Evolutionary conservation across 2,797 vertebrate species (phyloP).

Genomic region (Helicolenus hilgendorfi): DNA sequence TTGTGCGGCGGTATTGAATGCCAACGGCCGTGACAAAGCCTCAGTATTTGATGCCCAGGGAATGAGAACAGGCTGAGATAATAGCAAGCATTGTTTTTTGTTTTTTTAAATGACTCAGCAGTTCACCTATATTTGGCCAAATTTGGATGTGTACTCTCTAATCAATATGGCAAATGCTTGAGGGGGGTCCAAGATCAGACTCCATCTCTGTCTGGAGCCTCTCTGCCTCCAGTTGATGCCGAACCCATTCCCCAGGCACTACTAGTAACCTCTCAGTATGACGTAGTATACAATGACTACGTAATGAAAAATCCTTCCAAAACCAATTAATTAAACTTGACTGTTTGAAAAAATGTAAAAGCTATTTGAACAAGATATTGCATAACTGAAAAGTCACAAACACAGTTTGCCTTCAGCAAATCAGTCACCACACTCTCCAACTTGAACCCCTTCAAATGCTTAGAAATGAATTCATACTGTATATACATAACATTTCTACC

Average conservation of each 20-base stretch:
- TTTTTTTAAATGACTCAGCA: background rate
- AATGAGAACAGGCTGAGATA: no score
- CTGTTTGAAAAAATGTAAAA: constrained; percentile 25
- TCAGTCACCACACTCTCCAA: background rate
- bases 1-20: no score
- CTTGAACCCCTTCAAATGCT: background rate
- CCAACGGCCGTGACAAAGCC: no score
- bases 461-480: background rate
- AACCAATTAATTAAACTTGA: constrained; percentile 38
- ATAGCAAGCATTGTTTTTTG: background rate
- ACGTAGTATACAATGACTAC: constrained; percentile 30
- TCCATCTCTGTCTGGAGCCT: constrained; percentile 58
- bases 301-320: constrained; percentile 44
- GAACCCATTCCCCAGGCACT: constrained; percentile 42
- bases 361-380: constrained; percentile 1
- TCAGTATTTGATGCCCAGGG: no score
- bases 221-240: constrained; percentile 31
- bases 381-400: constrained; percentile 29
- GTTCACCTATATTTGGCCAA: constrained; percentile 1
- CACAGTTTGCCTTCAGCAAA: constrained; percentile 9
- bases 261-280: constrained; percentile 48
- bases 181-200: constrained; percentile 61
- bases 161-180: constrained; percentile 47
- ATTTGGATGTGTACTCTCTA: constrained; percentile 9
- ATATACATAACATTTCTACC: background rate